A percentile compares a stretch with the other conserved stretches of the same genome.
Evolutionary conservation across 2,113 vertebrate genomes (phyloP).

Genomic region (Uropsilus gracilis): DNA sequence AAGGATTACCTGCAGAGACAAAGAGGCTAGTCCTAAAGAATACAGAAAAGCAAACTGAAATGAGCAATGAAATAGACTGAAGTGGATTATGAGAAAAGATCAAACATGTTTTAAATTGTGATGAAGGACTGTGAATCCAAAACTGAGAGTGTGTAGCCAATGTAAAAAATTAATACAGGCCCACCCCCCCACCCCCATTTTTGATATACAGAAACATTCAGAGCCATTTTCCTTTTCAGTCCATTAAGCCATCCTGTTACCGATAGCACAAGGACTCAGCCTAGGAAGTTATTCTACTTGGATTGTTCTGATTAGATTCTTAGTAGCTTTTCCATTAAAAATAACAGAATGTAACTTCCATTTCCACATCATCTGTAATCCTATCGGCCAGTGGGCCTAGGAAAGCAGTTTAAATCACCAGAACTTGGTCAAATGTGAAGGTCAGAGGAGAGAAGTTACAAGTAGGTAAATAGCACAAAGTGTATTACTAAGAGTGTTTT

Average conservation of each 20-base stretch:
- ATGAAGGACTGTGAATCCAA: background rate
- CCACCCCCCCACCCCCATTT: background rate
- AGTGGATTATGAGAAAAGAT: background rate
- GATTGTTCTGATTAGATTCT: conserved; percentile 58
- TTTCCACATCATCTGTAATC: conserved; percentile 51
- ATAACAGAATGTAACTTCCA: conserved; percentile 35
- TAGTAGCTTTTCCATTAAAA: conserved; percentile 53
- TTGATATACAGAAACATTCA: background rate
- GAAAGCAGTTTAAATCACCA: conserved; percentile 21
- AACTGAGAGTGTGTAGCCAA: background rate
- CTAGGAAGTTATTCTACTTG: conserved; percentile 44
- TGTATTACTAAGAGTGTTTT: background rate
- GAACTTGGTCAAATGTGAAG: conserved; percentile 33
- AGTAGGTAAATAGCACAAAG: background rate
- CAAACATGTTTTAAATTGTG: background rate
- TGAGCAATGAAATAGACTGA: background rate
- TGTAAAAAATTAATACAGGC: conserved; percentile 19
- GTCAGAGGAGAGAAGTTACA: background rate
- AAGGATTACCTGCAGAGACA: background rate
- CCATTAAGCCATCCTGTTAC: conserved; percentile 30
- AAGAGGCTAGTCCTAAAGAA: background rate
- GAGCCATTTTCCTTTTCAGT: background rate
- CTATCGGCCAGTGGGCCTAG: background rate
- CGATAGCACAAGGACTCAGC: background rate
- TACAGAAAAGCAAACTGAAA: background rate